A percentile compares a stretch with the other conserved stretches of the same genome.
Evolutionary conservation across 1,140 invertebrate genomes (phyloP).

Genomic region (Conus betulinus): DNA sequence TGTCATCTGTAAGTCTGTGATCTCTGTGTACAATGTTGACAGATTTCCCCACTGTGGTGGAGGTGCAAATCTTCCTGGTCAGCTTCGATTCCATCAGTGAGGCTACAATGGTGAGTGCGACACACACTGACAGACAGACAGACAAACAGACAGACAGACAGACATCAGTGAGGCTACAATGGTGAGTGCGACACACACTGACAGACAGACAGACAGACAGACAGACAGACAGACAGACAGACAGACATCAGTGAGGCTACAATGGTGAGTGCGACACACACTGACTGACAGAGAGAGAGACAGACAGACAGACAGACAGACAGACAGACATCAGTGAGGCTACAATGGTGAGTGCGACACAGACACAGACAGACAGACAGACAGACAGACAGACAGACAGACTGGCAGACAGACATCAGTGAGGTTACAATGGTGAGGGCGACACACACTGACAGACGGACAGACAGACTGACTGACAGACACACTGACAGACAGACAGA

Average conservation of each 20-base stretch:
- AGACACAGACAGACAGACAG: neutral
- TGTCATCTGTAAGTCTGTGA: too few relatives aligned
- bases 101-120: conserved; percentile 55
- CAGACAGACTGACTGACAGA: too few relatives aligned
- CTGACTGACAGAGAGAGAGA: neutral
- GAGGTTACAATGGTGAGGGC: too few relatives aligned
- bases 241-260: too few relatives aligned
- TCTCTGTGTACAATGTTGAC: conserved; percentile 14
- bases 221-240: too few relatives aligned
- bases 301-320: too few relatives aligned
- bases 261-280: too few relatives aligned
- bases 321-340: conserved; percentile 18
- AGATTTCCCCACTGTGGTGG: conserved; percentile 57
- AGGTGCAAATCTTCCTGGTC: conserved; percentile 60
- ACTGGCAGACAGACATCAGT: too few relatives aligned
- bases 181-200: too few relatives aligned
- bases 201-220: neutral
- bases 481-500: too few relatives aligned
- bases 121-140: neutral
- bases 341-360: conserved; percentile 54
- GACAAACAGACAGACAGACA: neutral
- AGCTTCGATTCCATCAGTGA: conserved; percentile 62
- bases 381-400: conserved; percentile 41
- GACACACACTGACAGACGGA: too few relatives aligned
- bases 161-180: too few relatives aligned